A percentile compares a stretch with the other conserved stretches of the same genome.
phyloP scores from a whole-genome alignment of 2,888 invertebrate genomes.

The Caenorhabditis japonica region DNA sequence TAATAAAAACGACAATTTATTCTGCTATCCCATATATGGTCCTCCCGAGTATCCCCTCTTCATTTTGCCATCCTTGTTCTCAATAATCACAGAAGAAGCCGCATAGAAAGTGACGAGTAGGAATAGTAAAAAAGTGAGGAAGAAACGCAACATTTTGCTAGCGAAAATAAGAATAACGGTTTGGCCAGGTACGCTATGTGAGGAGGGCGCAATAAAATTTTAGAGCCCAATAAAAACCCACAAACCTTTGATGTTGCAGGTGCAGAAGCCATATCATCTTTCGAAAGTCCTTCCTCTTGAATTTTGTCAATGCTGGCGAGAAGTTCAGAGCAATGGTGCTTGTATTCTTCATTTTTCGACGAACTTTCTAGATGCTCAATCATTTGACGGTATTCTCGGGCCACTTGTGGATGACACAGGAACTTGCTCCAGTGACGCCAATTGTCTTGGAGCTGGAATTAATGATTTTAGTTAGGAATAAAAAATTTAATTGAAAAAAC shows the following conservation, averaged over 20 bases:
- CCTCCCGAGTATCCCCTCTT: slow-evolving; percentile 33
- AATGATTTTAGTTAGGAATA: not conserved
- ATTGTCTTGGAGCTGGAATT: slow-evolving; percentile 38
- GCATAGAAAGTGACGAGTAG: slow-evolving; percentile 26
- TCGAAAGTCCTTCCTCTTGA: slow-evolving; percentile 29
- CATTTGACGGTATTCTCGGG: slow-evolving; percentile 14
- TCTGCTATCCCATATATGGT: slow-evolving; percentile 33
- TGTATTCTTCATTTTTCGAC: slow-evolving; percentile 40
- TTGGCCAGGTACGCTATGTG: no score
- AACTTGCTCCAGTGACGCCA: slow-evolving; percentile 48
- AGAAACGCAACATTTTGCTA: not conserved
- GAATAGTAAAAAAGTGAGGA: slow-evolving; percentile 16
- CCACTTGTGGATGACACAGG: slow-evolving; percentile 26
- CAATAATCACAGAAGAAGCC: slow-evolving; percentile 34
- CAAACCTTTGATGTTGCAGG: slow-evolving; percentile 23
- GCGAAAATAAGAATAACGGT: no score
- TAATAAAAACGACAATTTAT: no score
- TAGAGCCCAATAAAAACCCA: slow-evolving; percentile 1
- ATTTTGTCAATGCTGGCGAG: slow-evolving; percentile 26
- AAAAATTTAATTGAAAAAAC: no score
- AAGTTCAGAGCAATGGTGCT: slow-evolving; percentile 22
- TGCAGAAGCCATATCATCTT: slow-evolving; percentile 20
- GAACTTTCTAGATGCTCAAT: slow-evolving; percentile 7
- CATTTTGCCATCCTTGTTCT: slow-evolving; percentile 43
- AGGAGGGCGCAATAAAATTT: not conserved